Evolutionary conservation across 1,140 invertebrate species (phyloP).

Genomic region (Coenobita brevimanus): DNA sequence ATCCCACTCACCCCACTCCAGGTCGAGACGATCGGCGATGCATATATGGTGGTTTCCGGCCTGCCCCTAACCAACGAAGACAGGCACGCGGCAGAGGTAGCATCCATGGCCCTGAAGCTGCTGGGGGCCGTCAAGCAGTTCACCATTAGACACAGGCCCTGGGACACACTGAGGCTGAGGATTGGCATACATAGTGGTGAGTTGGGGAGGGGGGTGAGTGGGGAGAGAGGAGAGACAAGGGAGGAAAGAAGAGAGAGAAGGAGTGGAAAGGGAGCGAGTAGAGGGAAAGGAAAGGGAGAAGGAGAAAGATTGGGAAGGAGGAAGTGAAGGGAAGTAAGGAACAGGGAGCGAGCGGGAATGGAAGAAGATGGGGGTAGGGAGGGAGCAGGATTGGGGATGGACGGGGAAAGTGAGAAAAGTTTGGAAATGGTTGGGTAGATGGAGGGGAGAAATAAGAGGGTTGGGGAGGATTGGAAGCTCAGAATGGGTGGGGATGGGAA

Average conservation of each 20-base stretch:
- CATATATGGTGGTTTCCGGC: constrained; percentile 51
- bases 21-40: constrained; percentile 52
- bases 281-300: too few species aligned
- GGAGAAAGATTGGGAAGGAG: too few species aligned
- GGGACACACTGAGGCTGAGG: constrained; percentile 91
- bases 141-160: constrained; percentile 90
- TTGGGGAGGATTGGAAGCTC: background rate
- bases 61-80: constrained; percentile 80
- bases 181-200: constrained; percentile 95
- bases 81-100: constrained; percentile 94
- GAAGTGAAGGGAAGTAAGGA: too few species aligned
- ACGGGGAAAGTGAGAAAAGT: too few species aligned
- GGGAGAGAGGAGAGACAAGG: too few species aligned
- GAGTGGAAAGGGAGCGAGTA: too few species aligned
- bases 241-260: too few species aligned
- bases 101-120: constrained; percentile 95
- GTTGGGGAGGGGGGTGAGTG: constrained; percentile 1
- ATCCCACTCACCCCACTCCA: background rate
- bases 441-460: background rate
- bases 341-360: too few species aligned
- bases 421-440: too few species aligned
- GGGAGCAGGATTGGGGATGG: too few species aligned
- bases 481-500: background rate
- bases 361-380: too few species aligned
- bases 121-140: constrained; percentile 85